Percentiles rank a stretch among this genome's conserved stretches.
Conservation (phyloP, 2,113 vertebrate species). For the Charina bottae region DNA sequence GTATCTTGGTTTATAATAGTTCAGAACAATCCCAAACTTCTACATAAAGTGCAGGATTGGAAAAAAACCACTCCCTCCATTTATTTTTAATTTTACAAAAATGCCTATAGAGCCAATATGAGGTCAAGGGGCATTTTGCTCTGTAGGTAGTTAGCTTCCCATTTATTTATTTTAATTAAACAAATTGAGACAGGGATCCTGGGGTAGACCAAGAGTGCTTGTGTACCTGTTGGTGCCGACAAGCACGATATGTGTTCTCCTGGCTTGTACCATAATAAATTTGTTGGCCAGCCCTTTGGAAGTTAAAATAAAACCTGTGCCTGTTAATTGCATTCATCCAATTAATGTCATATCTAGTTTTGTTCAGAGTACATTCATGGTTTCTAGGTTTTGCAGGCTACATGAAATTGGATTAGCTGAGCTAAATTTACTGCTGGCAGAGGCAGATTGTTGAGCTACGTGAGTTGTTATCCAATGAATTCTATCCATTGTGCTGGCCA, state of each 20-base stretch:
- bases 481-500: neutral
- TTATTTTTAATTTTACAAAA: neutral
- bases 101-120: neutral
- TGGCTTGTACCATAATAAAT: neutral
- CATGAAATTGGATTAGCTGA: neutral
- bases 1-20: neutral
- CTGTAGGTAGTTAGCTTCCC: neutral
- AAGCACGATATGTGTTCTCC: neutral
- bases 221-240: neutral
- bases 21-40: neutral
- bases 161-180: neutral
- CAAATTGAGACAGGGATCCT: neutral
- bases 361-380: neutral
- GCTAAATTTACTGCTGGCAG: slow-evolving; percentile 11
- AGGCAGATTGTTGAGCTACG: neutral
- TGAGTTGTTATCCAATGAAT: neutral
- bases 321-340: neutral
- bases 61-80: no score
- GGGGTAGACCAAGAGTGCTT: neutral
- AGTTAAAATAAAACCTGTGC: neutral
- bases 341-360: neutral
- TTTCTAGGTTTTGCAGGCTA: neutral
- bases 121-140: neutral
- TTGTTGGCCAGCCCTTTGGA: neutral
- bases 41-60: neutral